Base-by-base conservation (phyloP, 2,888 invertebrate genomes). In the Dryocosmus kuriphilus region DNA sequence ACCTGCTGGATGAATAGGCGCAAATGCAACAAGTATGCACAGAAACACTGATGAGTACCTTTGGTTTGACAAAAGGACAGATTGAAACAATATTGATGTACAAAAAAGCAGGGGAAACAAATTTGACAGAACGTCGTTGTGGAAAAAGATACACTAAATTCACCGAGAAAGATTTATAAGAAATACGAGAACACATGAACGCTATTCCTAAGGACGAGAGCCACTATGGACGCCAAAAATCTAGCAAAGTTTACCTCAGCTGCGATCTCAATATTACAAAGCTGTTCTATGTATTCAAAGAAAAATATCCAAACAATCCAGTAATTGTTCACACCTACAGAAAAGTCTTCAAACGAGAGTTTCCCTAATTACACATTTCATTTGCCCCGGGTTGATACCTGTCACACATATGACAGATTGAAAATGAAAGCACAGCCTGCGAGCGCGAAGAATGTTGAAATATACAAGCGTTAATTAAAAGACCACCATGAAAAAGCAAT, bases 291-390 rank as follows among this genome's bases (percentile, higher is more conserved):
- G 2, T 22, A 1, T 65, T 65, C 30, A 65, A 65, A 65, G 65
- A 3, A 65, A 32, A 32, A 30, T 65, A 2, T n/a, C 65, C 65
- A 6, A 1, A 14, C 1, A 27, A 24, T 27, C 24, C 30, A 27
- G 32, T 65, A 24, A n/a, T 7, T 32, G 7, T 32, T 6, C 11
- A 65, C n/a, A 6, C 16, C 1, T 65, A 32, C 35, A 32, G 30
- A 6, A 30, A 65, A 32, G 19, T 65, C 8, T 24, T 65, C 27
- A 65, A 65, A 19, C 16, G 6, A 3, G 30, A 30, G 4, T 65
- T 65, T 65, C 16, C 65, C 7, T n/a, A 65, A 65, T n/a, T 65
- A 27, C 24, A 19, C 6, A 24, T 65, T 65, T 32, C 24, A 65
- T 27, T 27, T n/a, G 14, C 65, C 16, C 2, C 32, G 65, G 7